Conservation (phyloP, 2,888 invertebrate genomes). For the Agrotis puta region DNA sequence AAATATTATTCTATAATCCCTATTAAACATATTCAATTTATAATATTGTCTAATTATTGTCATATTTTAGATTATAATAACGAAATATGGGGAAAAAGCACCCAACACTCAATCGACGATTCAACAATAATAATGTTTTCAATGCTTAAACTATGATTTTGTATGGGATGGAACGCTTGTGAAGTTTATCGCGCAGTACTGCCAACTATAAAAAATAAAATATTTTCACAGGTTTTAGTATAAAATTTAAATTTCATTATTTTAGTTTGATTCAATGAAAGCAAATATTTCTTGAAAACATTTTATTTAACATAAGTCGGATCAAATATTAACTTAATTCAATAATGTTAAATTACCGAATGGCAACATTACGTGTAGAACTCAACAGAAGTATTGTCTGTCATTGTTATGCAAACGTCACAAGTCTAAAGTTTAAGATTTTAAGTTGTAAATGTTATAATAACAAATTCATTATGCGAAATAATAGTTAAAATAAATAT, state of each 20-base stretch:
- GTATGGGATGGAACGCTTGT: conserved; percentile 17
- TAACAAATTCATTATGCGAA: too few species aligned
- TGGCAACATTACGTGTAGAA: conserved; percentile 2
- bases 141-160: conserved; percentile 6
- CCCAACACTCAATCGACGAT: too few species aligned
- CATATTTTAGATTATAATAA: too few species aligned
- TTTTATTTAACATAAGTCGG: not conserved
- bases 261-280: not conserved
- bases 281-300: fast-evolving
- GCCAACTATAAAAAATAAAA: conserved; percentile 5
- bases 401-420: not conserved
- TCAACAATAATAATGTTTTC: too few species aligned
- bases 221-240: too few species aligned
- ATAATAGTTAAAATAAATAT: too few species aligned
- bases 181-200: conserved; percentile 6
- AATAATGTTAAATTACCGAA: not conserved
- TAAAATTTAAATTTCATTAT: not conserved
- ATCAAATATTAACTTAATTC: too few species aligned
- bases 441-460: not conserved
- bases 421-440: conserved; percentile 13
- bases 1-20: too few species aligned
- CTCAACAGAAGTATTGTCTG: not conserved
- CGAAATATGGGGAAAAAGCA: too few species aligned
- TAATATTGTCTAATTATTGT: too few species aligned
- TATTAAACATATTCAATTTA: too few species aligned